phyloP scores from a whole-genome alignment of 2,888 invertebrate species.

The Lymantria monacha region DNA sequence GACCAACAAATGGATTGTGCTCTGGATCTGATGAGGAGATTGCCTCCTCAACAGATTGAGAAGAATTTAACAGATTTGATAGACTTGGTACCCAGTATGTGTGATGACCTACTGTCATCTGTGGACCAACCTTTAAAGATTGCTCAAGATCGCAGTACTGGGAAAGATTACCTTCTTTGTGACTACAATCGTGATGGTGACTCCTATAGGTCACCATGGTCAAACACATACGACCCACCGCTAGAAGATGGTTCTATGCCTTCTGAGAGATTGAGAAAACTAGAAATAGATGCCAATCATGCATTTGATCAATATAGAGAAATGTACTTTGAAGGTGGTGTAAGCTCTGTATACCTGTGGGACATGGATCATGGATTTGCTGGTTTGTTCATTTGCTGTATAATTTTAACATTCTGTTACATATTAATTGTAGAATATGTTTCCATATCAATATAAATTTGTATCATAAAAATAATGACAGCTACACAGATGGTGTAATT shows the following conservation, averaged over 20 bases:
- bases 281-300: conserved; percentile 98
- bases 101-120: conserved; percentile 97
- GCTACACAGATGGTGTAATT: too few species aligned
- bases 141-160: conserved; percentile 95
- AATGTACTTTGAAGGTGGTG: conserved; percentile 99
- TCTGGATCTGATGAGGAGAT: conserved; percentile 97
- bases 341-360: conserved; percentile 99
- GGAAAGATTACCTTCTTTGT: conserved; percentile 98
- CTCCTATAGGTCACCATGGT: conserved; percentile 99
- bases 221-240: conserved; percentile 98
- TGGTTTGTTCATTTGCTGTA: conserved; percentile 63
- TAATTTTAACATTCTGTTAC: neutral
- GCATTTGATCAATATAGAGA: conserved; percentile 99
- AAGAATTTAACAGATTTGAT: conserved; percentile 99
- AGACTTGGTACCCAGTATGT: conserved; percentile 96
- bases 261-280: conserved; percentile 95
- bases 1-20: conserved; percentile 99
- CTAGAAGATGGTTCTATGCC: conserved; percentile 99
- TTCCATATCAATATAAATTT: too few species aligned
- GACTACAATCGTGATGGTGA: conserved; percentile 99
- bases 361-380: conserved; percentile 99
- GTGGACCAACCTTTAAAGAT: conserved; percentile 99
- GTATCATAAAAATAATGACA: too few species aligned
- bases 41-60: conserved; percentile 99
- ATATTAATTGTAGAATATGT: neutral